phyloP scores from a whole-genome alignment of 1,140 invertebrate species.

The Bombus superbus region DNA sequence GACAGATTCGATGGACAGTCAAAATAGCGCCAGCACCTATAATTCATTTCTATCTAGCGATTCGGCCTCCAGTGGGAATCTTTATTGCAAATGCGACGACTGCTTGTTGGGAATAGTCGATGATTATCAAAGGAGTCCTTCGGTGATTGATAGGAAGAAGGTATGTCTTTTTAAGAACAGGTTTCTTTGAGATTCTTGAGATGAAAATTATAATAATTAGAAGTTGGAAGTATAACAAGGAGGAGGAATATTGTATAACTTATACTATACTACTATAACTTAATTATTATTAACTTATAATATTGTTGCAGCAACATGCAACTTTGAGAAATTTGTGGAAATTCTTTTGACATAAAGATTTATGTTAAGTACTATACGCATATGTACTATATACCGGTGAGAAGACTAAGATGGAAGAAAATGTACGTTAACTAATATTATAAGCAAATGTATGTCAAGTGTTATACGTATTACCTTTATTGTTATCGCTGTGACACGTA shows the following conservation, averaged over 20 bases:
- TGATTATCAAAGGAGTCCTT: slow-evolving; percentile 85
- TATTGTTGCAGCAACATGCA: background rate
- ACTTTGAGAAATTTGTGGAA: no score
- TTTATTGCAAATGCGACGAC: slow-evolving; percentile 91
- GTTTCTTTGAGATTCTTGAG: no score
- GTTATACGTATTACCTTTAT: background rate
- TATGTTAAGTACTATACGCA: no score
- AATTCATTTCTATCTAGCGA: slow-evolving; percentile 86
- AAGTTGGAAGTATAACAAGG: background rate
- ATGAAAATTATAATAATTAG: background rate
- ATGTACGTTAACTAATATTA: no score
- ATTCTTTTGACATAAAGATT: no score
- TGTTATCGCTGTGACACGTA: background rate
- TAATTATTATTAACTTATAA: no score
- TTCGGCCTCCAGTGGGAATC: slow-evolving; percentile 63
- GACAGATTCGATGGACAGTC: slow-evolving; percentile 90
- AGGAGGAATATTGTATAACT: background rate
- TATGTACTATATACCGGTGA: no score
- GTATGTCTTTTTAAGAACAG: slow-evolving; percentile 63
- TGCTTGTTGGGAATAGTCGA: slow-evolving; percentile 92
- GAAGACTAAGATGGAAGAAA: no score
- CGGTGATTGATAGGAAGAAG: slow-evolving; percentile 85
- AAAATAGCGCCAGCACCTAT: slow-evolving; percentile 88
- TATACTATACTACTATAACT: no score
- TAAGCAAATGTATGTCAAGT: background rate